A percentile compares a stretch with the other conserved stretches of the same genome.
These are phyloP conservation scores for Mythimna impura DNA, from an alignment of 2,888 invertebrate species.

Conservation along the genomic window DNA sequence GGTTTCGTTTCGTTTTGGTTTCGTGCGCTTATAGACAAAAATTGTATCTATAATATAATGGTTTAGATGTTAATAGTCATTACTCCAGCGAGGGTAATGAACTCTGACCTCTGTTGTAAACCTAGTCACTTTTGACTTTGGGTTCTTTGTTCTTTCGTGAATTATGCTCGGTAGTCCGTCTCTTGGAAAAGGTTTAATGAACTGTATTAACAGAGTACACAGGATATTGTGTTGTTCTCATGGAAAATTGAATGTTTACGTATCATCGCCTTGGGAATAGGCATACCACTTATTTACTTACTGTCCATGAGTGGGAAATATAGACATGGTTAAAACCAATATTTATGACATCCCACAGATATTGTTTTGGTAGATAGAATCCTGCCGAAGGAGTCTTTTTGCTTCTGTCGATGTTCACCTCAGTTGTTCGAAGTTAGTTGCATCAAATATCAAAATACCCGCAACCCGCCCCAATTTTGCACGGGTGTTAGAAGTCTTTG, in stretches of 20 bases:
- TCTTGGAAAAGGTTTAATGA: constrained; percentile 65
- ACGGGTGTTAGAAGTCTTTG: no score
- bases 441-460: neutral
- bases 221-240: constrained; percentile 39
- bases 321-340: constrained; percentile 2
- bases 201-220: constrained; percentile 58
- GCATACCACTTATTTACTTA: neutral
- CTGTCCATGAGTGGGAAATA: constrained; percentile 1
- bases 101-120: constrained; percentile 65
- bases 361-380: constrained; percentile 11
- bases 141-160: constrained; percentile 63
- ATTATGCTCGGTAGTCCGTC: constrained; percentile 56
- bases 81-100: constrained; percentile 54
- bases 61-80: constrained; percentile 27
- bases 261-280: constrained; percentile 7
- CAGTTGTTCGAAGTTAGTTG: neutral
- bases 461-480: no score
- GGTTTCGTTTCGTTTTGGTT: constrained; percentile 25
- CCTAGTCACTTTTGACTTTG: constrained; percentile 69
- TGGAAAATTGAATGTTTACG: constrained; percentile 5
- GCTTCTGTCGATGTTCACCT: neutral
- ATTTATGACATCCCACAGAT: constrained; percentile 4
- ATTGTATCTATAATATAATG: constrained; percentile 34
- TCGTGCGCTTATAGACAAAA: constrained; percentile 22
- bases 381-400: constrained; percentile 7